Conservation (phyloP, 92 coral and sea anemone species). For the Virgularia gustaviana region DNA sequence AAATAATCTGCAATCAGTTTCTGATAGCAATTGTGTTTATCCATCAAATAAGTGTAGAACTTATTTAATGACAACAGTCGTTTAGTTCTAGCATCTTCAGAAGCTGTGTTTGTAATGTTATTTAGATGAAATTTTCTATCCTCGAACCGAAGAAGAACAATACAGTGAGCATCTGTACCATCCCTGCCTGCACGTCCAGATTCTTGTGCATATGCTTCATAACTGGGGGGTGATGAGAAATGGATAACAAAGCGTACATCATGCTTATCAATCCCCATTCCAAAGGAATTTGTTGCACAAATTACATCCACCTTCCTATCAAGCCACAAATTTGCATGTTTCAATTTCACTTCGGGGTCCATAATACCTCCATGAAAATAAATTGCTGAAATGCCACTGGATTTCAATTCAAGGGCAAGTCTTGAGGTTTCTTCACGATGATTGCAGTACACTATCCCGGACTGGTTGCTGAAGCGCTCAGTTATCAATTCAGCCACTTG, state of each 20-base stretch:
- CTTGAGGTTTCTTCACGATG: background rate
- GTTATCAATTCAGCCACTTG: conserved; percentile 12
- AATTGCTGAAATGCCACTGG: background rate
- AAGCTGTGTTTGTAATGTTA: conserved; percentile 13
- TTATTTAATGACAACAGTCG: conserved; percentile 7
- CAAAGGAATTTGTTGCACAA: conserved; percentile 16
- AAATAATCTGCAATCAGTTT: conserved; percentile 21
- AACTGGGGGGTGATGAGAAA: conserved; percentile 11
- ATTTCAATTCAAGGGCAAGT: background rate
- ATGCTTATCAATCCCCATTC: conserved; percentile 41
- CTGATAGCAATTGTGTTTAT: conserved; percentile 1
- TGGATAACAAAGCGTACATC: conserved; percentile 40
- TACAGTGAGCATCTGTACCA: conserved; percentile 23
- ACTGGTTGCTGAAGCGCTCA: background rate
- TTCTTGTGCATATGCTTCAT: conserved; percentile 39
- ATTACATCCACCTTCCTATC: conserved; percentile 22
- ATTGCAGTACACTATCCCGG: conserved; percentile 10
- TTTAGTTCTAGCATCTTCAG: conserved; percentile 14
- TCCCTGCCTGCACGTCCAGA: conserved; percentile 30
- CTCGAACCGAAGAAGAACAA: conserved; percentile 23
- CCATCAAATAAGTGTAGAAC: conserved; percentile 6
- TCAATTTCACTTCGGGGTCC: conserved; percentile 22
- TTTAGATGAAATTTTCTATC: conserved; percentile 31
- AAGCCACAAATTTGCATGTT: conserved; percentile 32
- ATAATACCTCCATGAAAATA: conserved; percentile 37